phyloP scores from a whole-genome alignment of 2,888 invertebrate genomes.

The Nematopogon swammerdamellus region DNA sequence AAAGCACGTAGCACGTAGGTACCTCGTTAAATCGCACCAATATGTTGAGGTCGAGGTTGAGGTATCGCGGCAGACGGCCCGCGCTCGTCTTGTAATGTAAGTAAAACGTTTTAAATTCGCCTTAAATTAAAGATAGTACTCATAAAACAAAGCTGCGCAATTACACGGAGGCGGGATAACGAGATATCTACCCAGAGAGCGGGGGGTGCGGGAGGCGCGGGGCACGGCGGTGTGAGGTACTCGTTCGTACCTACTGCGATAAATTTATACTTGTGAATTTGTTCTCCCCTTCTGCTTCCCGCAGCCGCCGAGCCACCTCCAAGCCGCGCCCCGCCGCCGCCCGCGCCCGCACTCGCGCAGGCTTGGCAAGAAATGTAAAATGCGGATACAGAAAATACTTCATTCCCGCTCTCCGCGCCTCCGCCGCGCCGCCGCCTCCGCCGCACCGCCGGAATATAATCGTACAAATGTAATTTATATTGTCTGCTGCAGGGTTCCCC shows the following conservation, averaged over 20 bases:
- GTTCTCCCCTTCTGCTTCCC: conserved; percentile 16
- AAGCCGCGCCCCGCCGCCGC: too few species aligned
- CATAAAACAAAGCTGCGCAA: conserved; percentile 29
- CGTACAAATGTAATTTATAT: conserved; percentile 59
- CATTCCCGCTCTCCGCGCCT: conserved; percentile 36
- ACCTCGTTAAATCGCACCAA: too few species aligned
- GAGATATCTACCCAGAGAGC: too few species aligned
- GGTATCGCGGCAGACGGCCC: not conserved
- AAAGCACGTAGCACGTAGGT: too few species aligned
- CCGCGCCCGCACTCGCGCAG: not conserved
- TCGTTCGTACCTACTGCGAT: conserved; percentile 11
- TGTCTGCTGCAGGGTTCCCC: conserved; percentile 59
- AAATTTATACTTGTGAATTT: conserved; percentile 20
- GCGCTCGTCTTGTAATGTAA: not conserved
- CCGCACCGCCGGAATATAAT: conserved; percentile 54
- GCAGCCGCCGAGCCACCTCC: not conserved
- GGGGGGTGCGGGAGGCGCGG: too few species aligned
- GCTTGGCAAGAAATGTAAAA: not conserved
- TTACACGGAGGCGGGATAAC: conserved; percentile 39
- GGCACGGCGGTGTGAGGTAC: conserved; percentile 18
- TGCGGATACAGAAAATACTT: conserved; percentile 42
- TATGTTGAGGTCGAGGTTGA: not conserved
- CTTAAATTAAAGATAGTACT: conserved; percentile 3
- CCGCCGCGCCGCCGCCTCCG: too few species aligned
- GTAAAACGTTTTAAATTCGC: conserved; percentile 2